Base-by-base conservation (phyloP, 2,888 invertebrate species). In the Drosophila diplacantha region DNA sequence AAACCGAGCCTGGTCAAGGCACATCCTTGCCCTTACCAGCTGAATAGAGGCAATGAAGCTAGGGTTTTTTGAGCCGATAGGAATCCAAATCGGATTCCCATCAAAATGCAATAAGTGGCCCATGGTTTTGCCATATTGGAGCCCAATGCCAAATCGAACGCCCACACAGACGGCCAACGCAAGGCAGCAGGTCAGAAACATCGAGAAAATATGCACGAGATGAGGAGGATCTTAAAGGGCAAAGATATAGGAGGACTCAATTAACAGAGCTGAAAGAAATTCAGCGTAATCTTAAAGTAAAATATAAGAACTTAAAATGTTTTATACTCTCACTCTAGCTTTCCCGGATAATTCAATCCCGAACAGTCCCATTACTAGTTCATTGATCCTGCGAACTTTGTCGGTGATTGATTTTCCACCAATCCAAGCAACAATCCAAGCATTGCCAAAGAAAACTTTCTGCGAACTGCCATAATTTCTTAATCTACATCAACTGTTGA, bases 401-500 rank as follows among this genome's bases (percentile, higher is more conserved):
- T 32, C 35, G 20, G 35, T 65, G 65, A 66, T 69, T 68, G 69
- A 66, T 68, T 68, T 58, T 65, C 39, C 26, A n/a, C 20, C 49
- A 26, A 20, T 14, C 43, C 26, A 26, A 16, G 38, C 26, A 32
- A 24, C 41, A 55, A 66, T 24, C 20, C 37, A 26, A 41, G 38
- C 38, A 34, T 20, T 29, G 44, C 34, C 12, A 43, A 31, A 29
- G 69, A 29, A 69, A 75, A 65, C 56, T 75, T 69, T 54, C 46
- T 24, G 18, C 29, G 38, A 49, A 67, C 54, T 50, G 65, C 72
- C 73, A 83, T 83, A 83, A 81, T 78, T 83, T 83, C 81, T 75
- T 83, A 81, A 78, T 83, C 83, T 78, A 83, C 81, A 78, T 78
- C 78, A 78, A 78, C 81, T 78, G 78, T 65, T 78, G 81, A 78